A percentile compares a stretch with the other conserved stretches of the same genome.
These are phyloP conservation scores for Siniperca chuatsi DNA, from an alignment of 2,113 vertebrate species.

Conservation along the genomic window DNA sequence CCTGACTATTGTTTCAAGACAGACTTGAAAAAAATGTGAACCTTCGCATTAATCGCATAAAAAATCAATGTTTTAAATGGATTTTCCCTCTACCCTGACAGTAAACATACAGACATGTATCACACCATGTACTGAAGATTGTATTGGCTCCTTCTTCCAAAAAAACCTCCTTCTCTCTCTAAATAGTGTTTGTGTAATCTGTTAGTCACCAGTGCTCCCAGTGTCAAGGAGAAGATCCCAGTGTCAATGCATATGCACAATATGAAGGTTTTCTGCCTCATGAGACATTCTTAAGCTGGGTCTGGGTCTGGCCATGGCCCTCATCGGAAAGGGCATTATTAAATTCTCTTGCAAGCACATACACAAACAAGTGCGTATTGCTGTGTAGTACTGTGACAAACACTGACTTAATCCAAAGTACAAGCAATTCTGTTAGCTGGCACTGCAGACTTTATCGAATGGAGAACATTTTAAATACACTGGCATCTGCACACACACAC, in stretches of 20 bases:
- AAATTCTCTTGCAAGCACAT: background rate
- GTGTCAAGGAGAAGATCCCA: background rate
- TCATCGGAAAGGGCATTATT: background rate
- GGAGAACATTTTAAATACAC: conserved; percentile 2
- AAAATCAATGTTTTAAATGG: background rate
- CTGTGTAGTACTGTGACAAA: conserved; percentile 16
- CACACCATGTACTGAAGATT: background rate
- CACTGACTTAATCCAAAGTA: conserved; percentile 27
- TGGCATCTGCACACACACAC: too few relatives aligned
- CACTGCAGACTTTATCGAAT: background rate
- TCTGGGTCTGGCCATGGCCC: background rate
- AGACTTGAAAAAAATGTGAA: background rate
- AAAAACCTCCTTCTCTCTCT: background rate
- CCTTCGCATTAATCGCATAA: background rate
- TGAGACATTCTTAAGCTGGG: background rate
- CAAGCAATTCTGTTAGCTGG: background rate
- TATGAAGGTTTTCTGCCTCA: conserved; percentile 4
- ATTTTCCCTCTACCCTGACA: background rate
- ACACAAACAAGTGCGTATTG: background rate
- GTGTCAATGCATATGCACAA: background rate
- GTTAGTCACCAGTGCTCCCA: background rate
- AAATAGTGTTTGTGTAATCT: background rate
- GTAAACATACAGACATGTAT: background rate
- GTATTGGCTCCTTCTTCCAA: too few relatives aligned
- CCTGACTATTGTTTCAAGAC: too few relatives aligned